Evolutionary conservation across 2,113 vertebrate genomes (phyloP), one percentile per base, ranked within the genome.

Genomic region (Hipposideros armiger): DNA sequence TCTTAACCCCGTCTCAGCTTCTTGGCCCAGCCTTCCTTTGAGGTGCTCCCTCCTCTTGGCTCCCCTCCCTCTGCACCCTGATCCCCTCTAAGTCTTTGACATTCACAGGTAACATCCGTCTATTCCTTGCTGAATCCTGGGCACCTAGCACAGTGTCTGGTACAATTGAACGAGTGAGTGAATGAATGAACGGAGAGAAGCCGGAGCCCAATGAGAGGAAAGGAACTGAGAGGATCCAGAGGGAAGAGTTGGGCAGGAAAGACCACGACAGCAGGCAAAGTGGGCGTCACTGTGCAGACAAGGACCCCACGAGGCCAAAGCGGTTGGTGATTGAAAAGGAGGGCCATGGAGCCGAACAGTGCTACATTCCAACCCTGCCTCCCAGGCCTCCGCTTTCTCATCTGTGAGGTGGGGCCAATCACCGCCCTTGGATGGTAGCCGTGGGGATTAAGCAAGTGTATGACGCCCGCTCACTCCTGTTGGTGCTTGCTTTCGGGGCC

Each of bases 61-160:
- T 28, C n/a, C 52, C 52, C 15, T 47, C 62, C 15, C 45, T 40
- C 32, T n/a, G 32, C 22, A 4, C 47, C 60, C 70, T 69, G 50
- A 22, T 8, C 1, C 30, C 58, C 40, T 2, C 2, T 6, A 24
- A 15, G n/a, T 36, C n/a, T 17, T 67, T 9, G n/a, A n/a, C 4
- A 56, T 36, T 72, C 69, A 4, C 3, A 1, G 8, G 50, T 1
- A 24, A 30, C 20, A 7, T 5, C 26, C 56, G 1, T 42, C 1
- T 42, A 22, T 24, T 85, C 22, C 42, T 58, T 36, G 58, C 64
- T 67, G 72, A 78, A 4, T 36, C 72, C 56, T 45, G 28, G 3
- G 58, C 42, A 14, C 40, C 36, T 78, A 14, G 85, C 28, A n/a
- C 1, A 3, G 22, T 1, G 10, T n/a, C 54, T 58, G 83, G 62